These are phyloP conservation scores for Bujurquina vittata DNA, from an alignment of 2,113 vertebrate genomes.

Conservation along the genomic window DNA sequence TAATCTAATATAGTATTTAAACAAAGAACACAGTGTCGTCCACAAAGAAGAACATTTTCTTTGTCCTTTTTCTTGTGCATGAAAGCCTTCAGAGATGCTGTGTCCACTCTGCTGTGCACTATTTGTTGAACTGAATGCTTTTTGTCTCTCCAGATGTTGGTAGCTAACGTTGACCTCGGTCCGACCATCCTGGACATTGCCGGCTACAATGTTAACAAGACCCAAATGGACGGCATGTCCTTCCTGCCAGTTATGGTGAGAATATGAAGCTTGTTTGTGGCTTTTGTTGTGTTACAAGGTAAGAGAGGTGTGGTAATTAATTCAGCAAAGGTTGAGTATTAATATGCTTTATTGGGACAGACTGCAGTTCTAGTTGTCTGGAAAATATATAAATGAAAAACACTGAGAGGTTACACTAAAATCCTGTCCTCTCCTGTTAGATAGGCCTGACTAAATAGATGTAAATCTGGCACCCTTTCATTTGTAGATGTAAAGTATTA, in stretches of 20 bases:
- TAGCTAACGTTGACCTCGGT: constrained; percentile 95
- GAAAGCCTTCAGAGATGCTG: background rate
- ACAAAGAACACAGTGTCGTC: background rate
- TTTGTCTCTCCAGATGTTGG: constrained; percentile 82
- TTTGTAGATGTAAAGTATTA: background rate
- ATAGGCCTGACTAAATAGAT: no score
- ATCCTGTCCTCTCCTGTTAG: no score
- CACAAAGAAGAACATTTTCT: background rate
- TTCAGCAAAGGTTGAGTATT: background rate
- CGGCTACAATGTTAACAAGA: constrained; percentile 87
- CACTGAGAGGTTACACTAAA: no score
- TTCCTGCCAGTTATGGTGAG: constrained; percentile 90
- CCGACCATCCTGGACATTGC: constrained; percentile 97
- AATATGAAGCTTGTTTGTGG: background rate
- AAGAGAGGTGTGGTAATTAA: background rate
- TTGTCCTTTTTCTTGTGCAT: background rate
- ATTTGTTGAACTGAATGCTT: background rate
- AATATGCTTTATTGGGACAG: background rate
- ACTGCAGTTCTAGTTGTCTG: no score
- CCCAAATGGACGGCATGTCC: constrained; percentile 96
- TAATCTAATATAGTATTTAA: background rate
- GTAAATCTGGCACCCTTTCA: background rate
- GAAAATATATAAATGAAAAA: background rate
- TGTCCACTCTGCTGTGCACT: background rate
- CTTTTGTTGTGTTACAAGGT: background rate